These are phyloP conservation scores for Caenorhabditis macrosperma DNA, from an alignment of 2,888 invertebrate genomes.

Conservation along the genomic window DNA sequence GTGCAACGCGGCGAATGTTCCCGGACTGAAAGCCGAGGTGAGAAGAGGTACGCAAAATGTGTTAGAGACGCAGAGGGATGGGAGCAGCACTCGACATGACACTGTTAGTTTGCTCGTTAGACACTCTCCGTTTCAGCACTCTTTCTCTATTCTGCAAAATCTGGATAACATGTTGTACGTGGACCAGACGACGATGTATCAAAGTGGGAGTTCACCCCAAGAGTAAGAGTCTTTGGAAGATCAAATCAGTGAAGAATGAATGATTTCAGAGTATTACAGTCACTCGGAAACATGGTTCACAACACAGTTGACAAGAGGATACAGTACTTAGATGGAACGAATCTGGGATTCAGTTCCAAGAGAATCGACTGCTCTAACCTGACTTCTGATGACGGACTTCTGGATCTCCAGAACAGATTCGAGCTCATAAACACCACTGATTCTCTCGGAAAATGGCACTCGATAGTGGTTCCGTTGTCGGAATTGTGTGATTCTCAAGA, in stretches of 20 bases:
- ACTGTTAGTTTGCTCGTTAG: background rate
- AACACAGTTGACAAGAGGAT: constrained; percentile 50
- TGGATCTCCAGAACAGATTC: constrained; percentile 40
- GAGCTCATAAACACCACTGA: constrained; percentile 39
- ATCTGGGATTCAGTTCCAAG: constrained; percentile 55
- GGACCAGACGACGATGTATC: constrained; percentile 30
- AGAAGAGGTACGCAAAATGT: constrained; percentile 14
- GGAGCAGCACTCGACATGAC: background rate
- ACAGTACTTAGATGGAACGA: constrained; percentile 49
- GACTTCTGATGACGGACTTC: constrained; percentile 35
- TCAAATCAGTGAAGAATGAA: background rate
- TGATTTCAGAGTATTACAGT: constrained; percentile 39
- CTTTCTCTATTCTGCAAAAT: constrained; percentile 33
- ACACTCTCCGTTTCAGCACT: constrained; percentile 28
- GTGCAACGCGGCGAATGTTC: constrained; percentile 45
- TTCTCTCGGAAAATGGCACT: constrained; percentile 40
- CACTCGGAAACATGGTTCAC: constrained; percentile 49
- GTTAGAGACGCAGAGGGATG: background rate
- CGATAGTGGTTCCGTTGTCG: constrained; percentile 36
- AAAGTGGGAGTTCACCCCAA: constrained; percentile 39
- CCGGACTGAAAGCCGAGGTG: constrained; percentile 55
- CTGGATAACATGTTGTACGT: constrained; percentile 52
- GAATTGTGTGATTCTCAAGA: constrained; percentile 38
- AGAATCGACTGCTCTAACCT: constrained; percentile 40
- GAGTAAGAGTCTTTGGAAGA: constrained; percentile 1